Base-by-base conservation (phyloP, 2,888 invertebrate genomes). In the Craniophora ligustri region DNA sequence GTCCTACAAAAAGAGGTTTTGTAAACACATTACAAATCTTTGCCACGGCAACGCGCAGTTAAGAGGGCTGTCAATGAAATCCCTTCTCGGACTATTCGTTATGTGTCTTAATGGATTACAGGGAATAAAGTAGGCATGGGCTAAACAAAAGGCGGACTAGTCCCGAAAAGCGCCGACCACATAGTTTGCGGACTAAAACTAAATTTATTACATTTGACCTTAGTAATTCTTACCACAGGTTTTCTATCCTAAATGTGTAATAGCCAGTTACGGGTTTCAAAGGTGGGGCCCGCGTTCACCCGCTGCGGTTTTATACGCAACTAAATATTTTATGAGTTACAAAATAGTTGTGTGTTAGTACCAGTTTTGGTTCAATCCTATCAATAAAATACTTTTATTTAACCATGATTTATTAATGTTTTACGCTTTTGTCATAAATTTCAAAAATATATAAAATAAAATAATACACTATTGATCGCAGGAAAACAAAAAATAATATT, bases 141-240 rank as follows among this genome's bases (percentile, higher is more conserved):
- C 89, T 84, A 91, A 91, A 92, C 92, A 92, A 92, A 90, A 88
- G 89, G 88, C 84, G 81, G 75, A 75, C 79, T 81, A 82, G 79
- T 82, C 81, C 79, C 81, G 85, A 89, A 88, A 90, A 91, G 89
- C 90, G 88, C 88, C 84, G 83, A 91, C 91, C 91, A 81, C 91
- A 89, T 88, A 90, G 88, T 91, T 91, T 86, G 86, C 81, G 81
- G 87, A 82, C 89, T 89, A 87, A 91, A 92, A 91, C 89, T 89
- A 92, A 92, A 92, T 92, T 92, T 92, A 92, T 92, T 92, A 90
- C 91, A 76, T 91, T 89, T 91, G 90, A 90, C 91, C 92, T 92
- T 89, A 89, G 91, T 90, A 89, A 90, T 89, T 90, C 91, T 89
- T 88, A 85, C 84, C 84, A 82, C 85, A 88, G 89, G 89, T 89